Percentiles rank a stretch among this genome's conserved stretches.
Conservation (phyloP, 2,113 vertebrate species). For the Trogon surrucura region DNA sequence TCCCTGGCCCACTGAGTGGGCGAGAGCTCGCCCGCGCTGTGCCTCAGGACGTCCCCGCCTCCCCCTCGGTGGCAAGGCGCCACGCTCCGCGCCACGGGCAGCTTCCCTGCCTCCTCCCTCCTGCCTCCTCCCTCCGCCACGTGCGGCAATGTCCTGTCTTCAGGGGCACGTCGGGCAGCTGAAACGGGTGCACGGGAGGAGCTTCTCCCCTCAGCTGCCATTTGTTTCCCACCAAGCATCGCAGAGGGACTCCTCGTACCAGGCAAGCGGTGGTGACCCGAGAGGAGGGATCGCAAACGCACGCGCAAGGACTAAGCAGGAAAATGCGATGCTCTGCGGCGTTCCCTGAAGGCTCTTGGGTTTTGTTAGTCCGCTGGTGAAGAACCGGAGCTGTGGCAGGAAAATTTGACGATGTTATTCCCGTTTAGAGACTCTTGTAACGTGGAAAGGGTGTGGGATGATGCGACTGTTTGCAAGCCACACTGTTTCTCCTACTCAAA, state of each 20-base stretch:
- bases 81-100: background rate
- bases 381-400: background rate
- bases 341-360: background rate
- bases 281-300: background rate
- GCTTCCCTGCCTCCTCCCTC: background rate
- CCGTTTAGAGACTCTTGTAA: background rate
- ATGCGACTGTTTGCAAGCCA: background rate
- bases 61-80: background rate
- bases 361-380: background rate
- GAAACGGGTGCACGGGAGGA: fast-evolving
- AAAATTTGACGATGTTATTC: background rate
- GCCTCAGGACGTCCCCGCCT: background rate
- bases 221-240: fast-evolving
- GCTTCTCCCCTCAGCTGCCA: background rate
- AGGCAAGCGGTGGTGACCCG: background rate
- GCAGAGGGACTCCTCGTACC: background rate
- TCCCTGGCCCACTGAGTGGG: background rate
- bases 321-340: background rate
- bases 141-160: fast-evolving
- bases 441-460: fast-evolving
- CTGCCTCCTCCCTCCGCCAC: background rate
- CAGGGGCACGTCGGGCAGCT: background rate
- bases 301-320: background rate
- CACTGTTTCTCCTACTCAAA: background rate
- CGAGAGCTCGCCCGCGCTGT: background rate